A percentile compares a stretch with the other conserved stretches of the same genome.
These are phyloP conservation scores for Sinocyclocheilus rhinocerous DNA, from an alignment of 2,113 vertebrate genomes.

Conservation along the genomic window DNA sequence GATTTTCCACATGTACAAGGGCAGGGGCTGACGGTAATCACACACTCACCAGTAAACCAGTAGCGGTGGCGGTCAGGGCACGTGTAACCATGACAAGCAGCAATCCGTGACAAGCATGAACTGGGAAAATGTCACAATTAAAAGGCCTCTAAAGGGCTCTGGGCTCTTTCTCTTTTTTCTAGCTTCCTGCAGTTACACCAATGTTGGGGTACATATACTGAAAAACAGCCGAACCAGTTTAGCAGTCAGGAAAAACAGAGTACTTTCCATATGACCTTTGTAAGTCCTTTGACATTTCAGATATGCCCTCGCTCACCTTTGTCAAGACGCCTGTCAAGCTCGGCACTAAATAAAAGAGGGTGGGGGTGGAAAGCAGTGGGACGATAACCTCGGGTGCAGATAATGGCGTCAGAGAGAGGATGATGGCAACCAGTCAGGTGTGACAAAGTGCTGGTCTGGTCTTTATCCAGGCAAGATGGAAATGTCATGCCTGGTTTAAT, in stretches of 20 bases:
- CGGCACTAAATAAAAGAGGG: conserved; percentile 69
- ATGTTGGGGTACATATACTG: neutral
- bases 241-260: conserved; percentile 72
- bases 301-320: conserved; percentile 74
- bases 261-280: conserved; percentile 78
- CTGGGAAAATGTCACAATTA: conserved; percentile 30
- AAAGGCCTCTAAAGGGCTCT: neutral
- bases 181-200: too few relatives aligned
- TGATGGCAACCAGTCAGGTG: conserved; percentile 35
- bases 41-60: neutral
- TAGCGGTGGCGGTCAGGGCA: neutral
- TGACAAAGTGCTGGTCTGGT: conserved; percentile 21
- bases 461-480: conserved; percentile 44
- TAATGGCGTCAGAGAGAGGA: conserved; percentile 39
- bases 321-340: conserved; percentile 67
- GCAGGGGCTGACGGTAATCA: conserved; percentile 38
- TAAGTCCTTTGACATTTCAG: conserved; percentile 79
- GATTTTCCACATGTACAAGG: neutral
- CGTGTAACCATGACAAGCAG: neutral
- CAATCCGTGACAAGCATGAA: neutral
- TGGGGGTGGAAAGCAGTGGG: neutral
- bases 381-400: conserved; percentile 35
- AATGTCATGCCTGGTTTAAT: conserved; percentile 42
- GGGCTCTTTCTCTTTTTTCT: neutral
- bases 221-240: conserved; percentile 65